Evolutionary conservation across 2,888 invertebrate genomes (phyloP), one percentile per base, ranked within the genome.

Genomic region (Aphodius sticticus): DNA sequence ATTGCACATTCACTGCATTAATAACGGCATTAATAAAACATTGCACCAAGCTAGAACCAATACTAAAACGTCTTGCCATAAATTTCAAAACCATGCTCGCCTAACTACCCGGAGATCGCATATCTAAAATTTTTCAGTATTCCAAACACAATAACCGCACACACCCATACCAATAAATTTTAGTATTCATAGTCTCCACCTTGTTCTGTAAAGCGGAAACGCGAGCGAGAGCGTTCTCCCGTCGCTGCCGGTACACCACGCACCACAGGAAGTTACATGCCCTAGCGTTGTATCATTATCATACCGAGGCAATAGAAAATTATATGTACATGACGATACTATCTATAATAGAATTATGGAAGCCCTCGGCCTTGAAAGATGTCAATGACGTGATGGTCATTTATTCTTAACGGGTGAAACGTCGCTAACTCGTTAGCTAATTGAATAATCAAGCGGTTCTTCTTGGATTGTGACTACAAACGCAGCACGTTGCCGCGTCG

Each of bases 331-430:
- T 5, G 53, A 53, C 53, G 7, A 12, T 53, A 53, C 53, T 53
- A 53, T 12, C 53, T 53, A 53, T 53, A 53, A 53, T 53, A 12
- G 53, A 53, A 53, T 53, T 53, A 53, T 53, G 53, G 53, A 53
- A 53, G 53, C 53, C 53, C 53, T 53, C 53, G 53, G 53, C 53
- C 53, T 53, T 53, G 53, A 53, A 53, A 53, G 53, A 53, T 53
- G 53, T 53, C 53, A 53, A 9, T 53, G 53, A 53, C 53, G 53
- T 12, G 26, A 9, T 53, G 12, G 53, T 2, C 12, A 53, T 53
- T 53, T 12, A 53, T 9, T 53, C 53, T 53, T 53, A 2, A 53
- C 12, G 3, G 53, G 12, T 53, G 53, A 53, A 53, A 53, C 53
- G 53, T 5, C 12, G 12, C 53, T 9, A 12, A 9, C 53, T 53